Base-by-base conservation (phyloP, 2,888 invertebrate genomes). In the Protophormia terraenovae region DNA sequence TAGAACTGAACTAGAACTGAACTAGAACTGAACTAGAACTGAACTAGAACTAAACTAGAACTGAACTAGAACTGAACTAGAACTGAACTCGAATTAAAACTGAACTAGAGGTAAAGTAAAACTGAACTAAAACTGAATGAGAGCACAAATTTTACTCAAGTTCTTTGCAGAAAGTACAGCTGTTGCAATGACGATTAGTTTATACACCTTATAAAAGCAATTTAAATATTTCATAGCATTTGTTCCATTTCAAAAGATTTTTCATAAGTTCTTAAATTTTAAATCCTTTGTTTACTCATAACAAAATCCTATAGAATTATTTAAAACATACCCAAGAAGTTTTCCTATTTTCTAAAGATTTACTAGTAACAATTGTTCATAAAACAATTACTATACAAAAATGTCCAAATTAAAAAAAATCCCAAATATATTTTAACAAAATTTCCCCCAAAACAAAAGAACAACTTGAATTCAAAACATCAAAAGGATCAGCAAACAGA, bases 381-480 rank as follows among this genome's bases (percentile, higher is more conserved):
- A 29, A 6, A 64, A 58, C 29, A 55, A 58, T 69, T 24, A 4
- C n/a, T 64, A 14, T 50, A n/a, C 1, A 47, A 45, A 58, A 38
- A 7, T 29, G 16, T 27, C 12, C 19, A 58, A 64, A 16, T 64
- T 27, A 8, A 50, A 50, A 24, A 27, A 27, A 2, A n/a, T 22
- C 35, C 16, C 14, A 66, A 58, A 58, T 47, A 3, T 47, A 2
- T 60, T 47, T 29, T 29, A 5, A 32, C 24, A 50, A 60, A 47
- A n/a, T n/a, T n/a, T n/a, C 16, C 10, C 24, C 10, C 12, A 58
- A 53, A 14, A 75, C 38, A 81, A 84, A 73, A 73, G 62, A 81
- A 84, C 84, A 81, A 69, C 73, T 73, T 81, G 77, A 81, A 45
- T 55, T 78, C 24, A 41, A 27, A 69, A 77, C 45, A 80, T 60